phyloP scores from a whole-genome alignment of 1,140 invertebrate genomes.

The Probaryconus sp. region DNA sequence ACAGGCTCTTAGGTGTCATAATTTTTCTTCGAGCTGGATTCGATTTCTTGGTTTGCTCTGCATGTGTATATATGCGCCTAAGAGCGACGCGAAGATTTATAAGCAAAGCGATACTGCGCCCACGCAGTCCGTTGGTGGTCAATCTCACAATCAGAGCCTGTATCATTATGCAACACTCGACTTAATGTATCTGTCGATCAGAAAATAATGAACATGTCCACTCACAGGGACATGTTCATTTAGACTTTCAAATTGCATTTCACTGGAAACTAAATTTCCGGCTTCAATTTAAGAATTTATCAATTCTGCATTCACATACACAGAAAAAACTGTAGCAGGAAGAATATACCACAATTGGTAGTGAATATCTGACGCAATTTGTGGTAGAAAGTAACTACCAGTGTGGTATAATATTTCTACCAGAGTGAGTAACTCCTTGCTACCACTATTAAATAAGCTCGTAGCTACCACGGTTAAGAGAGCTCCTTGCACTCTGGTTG shows the following conservation, averaged over 20 bases:
- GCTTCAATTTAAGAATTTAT: too few species aligned
- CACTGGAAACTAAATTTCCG: background rate
- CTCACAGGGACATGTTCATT: slow-evolving; percentile 6
- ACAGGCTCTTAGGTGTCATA: slow-evolving; percentile 29
- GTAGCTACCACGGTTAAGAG: too few species aligned
- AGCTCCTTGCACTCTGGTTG: too few species aligned
- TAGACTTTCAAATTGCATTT: slow-evolving; percentile 10
- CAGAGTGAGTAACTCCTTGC: too few species aligned
- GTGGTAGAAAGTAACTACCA: too few species aligned
- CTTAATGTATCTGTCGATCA: slow-evolving; percentile 68
- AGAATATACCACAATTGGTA: too few species aligned
- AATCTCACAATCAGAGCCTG: slow-evolving; percentile 46
- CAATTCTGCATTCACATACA: too few species aligned
- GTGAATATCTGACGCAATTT: too few species aligned
- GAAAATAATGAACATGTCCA: slow-evolving; percentile 28
- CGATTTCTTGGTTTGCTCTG: slow-evolving; percentile 44
- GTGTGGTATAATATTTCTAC: too few species aligned
- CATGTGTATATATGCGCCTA: slow-evolving; percentile 15
- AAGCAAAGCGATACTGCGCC: slow-evolving; percentile 60
- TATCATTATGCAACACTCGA: slow-evolving; percentile 64
- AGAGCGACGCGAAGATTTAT: slow-evolving; percentile 65
- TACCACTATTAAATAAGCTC: too few species aligned
- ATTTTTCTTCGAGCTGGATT: slow-evolving; percentile 59
- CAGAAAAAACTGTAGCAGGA: too few species aligned
- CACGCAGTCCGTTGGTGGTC: slow-evolving; percentile 65